Conservation (phyloP, 2,113 vertebrate genomes). For the Gambusia holbrooki region DNA sequence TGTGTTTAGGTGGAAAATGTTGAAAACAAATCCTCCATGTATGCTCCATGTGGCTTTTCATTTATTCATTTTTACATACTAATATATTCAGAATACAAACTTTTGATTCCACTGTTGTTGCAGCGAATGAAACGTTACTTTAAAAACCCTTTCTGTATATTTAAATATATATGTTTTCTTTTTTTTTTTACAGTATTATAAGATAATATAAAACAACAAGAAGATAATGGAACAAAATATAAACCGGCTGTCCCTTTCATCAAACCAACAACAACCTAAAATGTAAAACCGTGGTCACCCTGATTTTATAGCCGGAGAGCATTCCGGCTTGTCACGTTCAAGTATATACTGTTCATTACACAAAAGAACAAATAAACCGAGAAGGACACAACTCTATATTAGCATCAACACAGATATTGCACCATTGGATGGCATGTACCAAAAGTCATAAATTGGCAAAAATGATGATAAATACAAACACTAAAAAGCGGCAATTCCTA, state of each 20-base stretch:
- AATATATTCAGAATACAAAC: conserved; percentile 11
- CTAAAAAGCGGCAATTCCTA: conserved; percentile 33
- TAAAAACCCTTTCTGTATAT: no score
- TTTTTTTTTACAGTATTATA: conserved; percentile 30
- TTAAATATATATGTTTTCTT: no score
- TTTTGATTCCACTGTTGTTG: background rate
- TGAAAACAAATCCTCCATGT: no score
- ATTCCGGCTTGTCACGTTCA: conserved; percentile 72
- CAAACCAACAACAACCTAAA: conserved; percentile 6
- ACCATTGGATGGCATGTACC: conserved; percentile 72
- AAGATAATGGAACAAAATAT: background rate
- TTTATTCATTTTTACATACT: background rate
- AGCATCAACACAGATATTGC: conserved; percentile 62
- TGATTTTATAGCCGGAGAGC: conserved; percentile 54
- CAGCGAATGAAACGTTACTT: background rate
- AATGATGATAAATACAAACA: conserved; percentile 59
- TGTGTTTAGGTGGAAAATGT: no score
- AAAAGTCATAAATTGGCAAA: conserved; percentile 57
- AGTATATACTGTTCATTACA: conserved; percentile 62
- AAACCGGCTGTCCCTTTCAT: conserved; percentile 1
- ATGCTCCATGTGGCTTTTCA: background rate
- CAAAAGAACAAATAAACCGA: conserved; percentile 58
- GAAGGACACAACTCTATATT: conserved; percentile 31
- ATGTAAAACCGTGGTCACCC: conserved; percentile 35
- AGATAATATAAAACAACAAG: conserved; percentile 8